Conservation (phyloP, 2,888 invertebrate species). For the Eucera pruinosa region DNA sequence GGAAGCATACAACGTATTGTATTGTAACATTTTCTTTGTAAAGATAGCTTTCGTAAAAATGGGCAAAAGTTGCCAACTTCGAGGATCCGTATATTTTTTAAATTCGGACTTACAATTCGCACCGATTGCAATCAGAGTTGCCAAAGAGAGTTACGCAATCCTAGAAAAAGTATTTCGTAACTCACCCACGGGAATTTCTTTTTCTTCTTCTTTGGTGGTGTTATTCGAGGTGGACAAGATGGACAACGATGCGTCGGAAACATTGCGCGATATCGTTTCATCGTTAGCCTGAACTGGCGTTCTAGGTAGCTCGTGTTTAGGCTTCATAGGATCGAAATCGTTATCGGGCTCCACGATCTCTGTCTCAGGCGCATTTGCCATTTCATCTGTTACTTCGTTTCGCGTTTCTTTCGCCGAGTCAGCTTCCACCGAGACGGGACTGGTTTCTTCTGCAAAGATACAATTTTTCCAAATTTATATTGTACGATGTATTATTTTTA, state of each 20-base stretch:
- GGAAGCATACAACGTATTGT: too few species aligned
- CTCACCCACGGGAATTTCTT: conserved; percentile 1
- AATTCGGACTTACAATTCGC: too few species aligned
- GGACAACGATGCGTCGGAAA: background rate
- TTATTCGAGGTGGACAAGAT: background rate
- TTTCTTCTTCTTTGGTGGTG: background rate
- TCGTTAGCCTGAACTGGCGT: conserved; percentile 64
- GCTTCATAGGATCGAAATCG: conserved; percentile 74
- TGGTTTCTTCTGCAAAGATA: background rate
- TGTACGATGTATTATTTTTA: too few species aligned
- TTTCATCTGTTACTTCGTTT: background rate
- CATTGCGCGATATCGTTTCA: background rate
- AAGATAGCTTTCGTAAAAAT: too few species aligned
- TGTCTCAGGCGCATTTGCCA: background rate
- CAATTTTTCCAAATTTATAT: too few species aligned
- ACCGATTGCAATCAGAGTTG: too few species aligned
- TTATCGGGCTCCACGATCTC: background rate
- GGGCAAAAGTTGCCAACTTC: too few species aligned
- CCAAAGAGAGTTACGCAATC: too few species aligned
- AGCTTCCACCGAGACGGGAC: background rate
- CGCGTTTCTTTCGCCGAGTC: background rate
- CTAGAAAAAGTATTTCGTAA: too few species aligned
- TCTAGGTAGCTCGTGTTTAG: conserved; percentile 70
- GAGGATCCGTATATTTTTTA: too few species aligned
- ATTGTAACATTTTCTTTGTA: too few species aligned